These are phyloP conservation scores for Larimichthys polyactis DNA, from an alignment of 2,113 vertebrate genomes.

Conservation along the genomic window DNA sequence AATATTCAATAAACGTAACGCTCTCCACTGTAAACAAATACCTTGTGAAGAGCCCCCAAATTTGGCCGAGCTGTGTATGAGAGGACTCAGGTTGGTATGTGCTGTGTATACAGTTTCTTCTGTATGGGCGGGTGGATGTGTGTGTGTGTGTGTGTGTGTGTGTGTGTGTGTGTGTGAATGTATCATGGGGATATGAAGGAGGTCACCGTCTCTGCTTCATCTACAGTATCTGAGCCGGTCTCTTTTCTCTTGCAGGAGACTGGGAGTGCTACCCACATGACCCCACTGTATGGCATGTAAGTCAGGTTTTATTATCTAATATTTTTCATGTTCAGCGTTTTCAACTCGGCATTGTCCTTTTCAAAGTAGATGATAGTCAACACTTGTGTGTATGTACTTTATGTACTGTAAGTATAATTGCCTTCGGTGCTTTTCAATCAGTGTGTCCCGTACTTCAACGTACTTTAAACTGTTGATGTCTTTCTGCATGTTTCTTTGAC, in stretches of 20 bases:
- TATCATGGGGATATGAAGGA: not conserved
- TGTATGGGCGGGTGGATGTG: slow-evolving; percentile 15
- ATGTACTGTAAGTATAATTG: not conserved
- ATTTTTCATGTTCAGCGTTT: not conserved
- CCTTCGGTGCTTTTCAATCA: not conserved
- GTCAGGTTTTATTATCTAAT: slow-evolving; percentile 60
- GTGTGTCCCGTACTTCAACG: not conserved
- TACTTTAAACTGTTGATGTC: not conserved
- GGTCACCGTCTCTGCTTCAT: slow-evolving; percentile 18
- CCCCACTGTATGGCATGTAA: slow-evolving; percentile 96
- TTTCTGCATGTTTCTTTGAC: not conserved
- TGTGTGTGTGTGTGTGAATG: not conserved
- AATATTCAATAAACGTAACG: slow-evolving; percentile 69
- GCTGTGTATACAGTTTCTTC: slow-evolving; percentile 53
- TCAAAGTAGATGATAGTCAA: not conserved
- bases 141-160: slow-evolving; percentile 14
- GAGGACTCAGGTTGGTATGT: slow-evolving; percentile 64
- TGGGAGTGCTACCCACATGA: slow-evolving; percentile 98
- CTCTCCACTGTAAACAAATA: slow-evolving; percentile 61
- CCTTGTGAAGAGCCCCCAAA: slow-evolving; percentile 46
- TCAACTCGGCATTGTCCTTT: not conserved
- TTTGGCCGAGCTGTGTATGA: slow-evolving; percentile 61
- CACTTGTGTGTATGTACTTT: not conserved
- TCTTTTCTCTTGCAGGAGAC: slow-evolving; percentile 85
- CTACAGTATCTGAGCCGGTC: slow-evolving; percentile 29